phyloP scores from a whole-genome alignment of 2,888 invertebrate genomes.

The Clostera curtula region DNA sequence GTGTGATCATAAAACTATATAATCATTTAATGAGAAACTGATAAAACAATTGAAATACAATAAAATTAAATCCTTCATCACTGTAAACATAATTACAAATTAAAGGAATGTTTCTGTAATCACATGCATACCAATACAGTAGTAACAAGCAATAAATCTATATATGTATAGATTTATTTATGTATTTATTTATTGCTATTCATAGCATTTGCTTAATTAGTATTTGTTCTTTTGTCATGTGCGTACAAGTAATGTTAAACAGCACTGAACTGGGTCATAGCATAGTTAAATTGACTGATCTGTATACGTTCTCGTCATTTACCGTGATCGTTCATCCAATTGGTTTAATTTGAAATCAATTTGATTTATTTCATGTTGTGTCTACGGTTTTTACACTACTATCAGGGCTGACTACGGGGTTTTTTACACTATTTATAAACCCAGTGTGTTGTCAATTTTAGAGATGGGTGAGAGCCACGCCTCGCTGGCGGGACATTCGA shows the following conservation, averaged over 20 bases:
- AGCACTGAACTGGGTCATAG: constrained; percentile 11
- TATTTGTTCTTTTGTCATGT: constrained; percentile 13
- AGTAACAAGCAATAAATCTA: no score
- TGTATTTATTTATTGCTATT: no score
- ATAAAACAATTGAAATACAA: no score
- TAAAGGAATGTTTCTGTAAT: no score
- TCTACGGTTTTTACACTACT: not conserved
- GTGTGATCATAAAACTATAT: no score
- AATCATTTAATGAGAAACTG: no score
- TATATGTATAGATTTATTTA: no score
- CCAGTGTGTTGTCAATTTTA: constrained; percentile 18
- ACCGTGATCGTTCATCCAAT: not conserved
- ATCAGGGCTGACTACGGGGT: no score
- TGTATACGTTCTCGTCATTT: not conserved
- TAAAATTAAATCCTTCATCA: no score
- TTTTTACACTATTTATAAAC: no score
- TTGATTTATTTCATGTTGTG: not conserved
- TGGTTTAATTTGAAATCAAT: not conserved
- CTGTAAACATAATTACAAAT: no score
- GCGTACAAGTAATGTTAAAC: constrained; percentile 4
- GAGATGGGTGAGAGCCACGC: constrained; percentile 9
- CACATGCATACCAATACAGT: no score
- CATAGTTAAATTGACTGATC: constrained; percentile 9
- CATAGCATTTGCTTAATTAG: constrained; percentile 9
- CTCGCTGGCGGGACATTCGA: constrained; percentile 11